Base-by-base conservation (phyloP, 2,888 invertebrate genomes). In the Lasioglossum oenotherae region DNA sequence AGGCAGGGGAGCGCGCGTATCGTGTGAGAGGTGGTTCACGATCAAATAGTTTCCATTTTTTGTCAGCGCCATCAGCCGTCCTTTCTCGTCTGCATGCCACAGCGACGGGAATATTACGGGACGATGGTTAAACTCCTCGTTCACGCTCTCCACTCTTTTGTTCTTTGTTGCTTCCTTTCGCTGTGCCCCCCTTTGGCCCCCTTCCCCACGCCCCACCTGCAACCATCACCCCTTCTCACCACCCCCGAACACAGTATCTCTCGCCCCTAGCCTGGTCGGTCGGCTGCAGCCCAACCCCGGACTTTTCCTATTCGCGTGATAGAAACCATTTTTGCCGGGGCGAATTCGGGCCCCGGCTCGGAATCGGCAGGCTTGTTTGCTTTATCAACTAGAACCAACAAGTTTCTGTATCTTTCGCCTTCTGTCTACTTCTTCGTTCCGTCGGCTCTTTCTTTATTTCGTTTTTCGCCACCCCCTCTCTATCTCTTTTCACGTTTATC, bases 21-120 rank as follows among this genome's bases (percentile, higher is more conserved):
- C 82, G 79, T 76, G 81, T 35, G 84, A 86, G 81, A 78, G 88
- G 88, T 89, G 89, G 90, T 93, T 93, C 92, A 94, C 93, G 93
- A 94, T 94, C 93, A 94, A 94, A 93, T 94, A 92, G 92, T 93
- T 93, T 90, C 89, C 89, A 91, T 91, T 92, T 92, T 93, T 93
- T 92, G 88, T 89, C 90, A 89, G 87, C 87, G 78, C 82, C 91
- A 87, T 89, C 88, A 87, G 82, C 90, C 89, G 85, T 85, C 89
- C 91, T 92, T 89, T 89, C 87, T 88, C 91, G 88, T 89, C 88
- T 87, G 84, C 88, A 82, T 77, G 89, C 82, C 87, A 84, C 89
- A 88, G 88, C 87, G 79, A 88, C 90, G 86, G 87, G 85, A 88
- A 89, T 91, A 90, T 92, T 90, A 89, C 90, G 90, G 89, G 88